phyloP scores from a whole-genome alignment of 2,113 vertebrate genomes.

The Sylvilagus bachmani region DNA sequence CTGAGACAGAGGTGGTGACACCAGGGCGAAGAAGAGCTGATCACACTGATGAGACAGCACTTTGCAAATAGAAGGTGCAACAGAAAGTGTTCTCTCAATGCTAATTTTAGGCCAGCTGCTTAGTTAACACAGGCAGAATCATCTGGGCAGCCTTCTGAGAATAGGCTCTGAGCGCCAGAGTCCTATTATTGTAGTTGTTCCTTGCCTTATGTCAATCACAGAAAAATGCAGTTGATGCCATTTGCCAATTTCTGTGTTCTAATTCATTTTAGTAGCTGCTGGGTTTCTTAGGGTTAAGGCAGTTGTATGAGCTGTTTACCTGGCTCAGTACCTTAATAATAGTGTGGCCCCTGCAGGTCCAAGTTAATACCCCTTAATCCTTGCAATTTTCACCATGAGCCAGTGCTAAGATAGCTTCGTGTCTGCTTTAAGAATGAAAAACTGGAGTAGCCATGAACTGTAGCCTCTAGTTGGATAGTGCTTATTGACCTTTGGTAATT shows the following conservation, averaged over 20 bases:
- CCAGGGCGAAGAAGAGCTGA: constrained; percentile 31
- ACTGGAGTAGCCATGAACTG: constrained; percentile 34
- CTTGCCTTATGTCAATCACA: background rate
- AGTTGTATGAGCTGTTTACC: constrained; percentile 59
- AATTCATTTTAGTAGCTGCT: background rate
- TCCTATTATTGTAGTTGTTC: background rate
- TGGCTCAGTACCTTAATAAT: constrained; percentile 59
- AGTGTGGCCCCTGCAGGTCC: background rate
- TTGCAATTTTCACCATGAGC: constrained; percentile 63
- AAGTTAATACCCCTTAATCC: constrained; percentile 73
- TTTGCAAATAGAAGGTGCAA: constrained; percentile 75
- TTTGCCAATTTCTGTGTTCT: background rate
- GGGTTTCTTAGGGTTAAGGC: constrained; percentile 54
- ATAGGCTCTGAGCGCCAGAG: constrained; percentile 1
- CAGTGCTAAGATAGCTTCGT: constrained; percentile 43
- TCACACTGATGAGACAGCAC: constrained; percentile 72
- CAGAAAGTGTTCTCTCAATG: constrained; percentile 43
- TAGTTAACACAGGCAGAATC: constrained; percentile 50
- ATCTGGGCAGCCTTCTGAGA: constrained; percentile 41
- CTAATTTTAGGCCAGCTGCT: constrained; percentile 75
- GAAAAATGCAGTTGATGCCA: background rate
- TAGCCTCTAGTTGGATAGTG: background rate
- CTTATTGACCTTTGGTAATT: constrained; percentile 46
- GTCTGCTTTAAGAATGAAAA: constrained; percentile 47
- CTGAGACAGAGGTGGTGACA: background rate